phyloP scores from a whole-genome alignment of 2,797 vertebrate species.

The Eulemur coronatus region DNA sequence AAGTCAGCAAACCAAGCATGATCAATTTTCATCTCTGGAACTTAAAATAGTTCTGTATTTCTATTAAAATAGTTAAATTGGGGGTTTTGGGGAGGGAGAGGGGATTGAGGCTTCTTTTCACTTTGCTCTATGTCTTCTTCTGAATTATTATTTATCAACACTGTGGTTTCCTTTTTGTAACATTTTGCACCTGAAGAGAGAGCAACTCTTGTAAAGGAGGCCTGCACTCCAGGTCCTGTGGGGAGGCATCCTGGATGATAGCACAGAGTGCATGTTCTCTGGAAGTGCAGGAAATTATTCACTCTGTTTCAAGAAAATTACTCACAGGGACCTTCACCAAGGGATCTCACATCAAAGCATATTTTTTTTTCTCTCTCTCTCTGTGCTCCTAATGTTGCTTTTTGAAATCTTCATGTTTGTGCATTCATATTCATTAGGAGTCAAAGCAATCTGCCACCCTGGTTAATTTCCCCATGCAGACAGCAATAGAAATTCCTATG shows the following conservation, averaged over 20 bases:
- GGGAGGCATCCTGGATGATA: not conserved
- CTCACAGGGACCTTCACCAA: not conserved
- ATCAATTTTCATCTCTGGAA: constrained; percentile 27
- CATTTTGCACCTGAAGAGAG: not conserved
- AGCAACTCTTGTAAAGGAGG: not conserved
- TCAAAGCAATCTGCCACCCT: not conserved
- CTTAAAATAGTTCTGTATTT: not conserved
- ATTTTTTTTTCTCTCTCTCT: not conserved
- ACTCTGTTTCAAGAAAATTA: constrained; percentile 37
- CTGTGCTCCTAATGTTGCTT: constrained; percentile 19
- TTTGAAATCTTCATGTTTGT: constrained; percentile 51
- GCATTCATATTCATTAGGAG: constrained; percentile 60
- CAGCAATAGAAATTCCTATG: constrained; percentile 14
- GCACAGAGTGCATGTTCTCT: not conserved
- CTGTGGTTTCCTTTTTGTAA: not conserved
- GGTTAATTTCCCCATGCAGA: constrained; percentile 52
- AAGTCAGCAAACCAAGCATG: not conserved
- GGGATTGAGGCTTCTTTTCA: not conserved
- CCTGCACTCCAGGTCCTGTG: not conserved
- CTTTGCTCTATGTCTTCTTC: not conserved
- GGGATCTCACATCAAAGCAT: not conserved
- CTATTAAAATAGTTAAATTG: not conserved
- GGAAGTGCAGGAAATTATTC: not conserved
- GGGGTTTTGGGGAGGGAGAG: not conserved
- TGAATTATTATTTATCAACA: not conserved